These are phyloP conservation scores for Nymphalis c-album DNA, from an alignment of 2,888 invertebrate species.

Conservation along the genomic window DNA sequence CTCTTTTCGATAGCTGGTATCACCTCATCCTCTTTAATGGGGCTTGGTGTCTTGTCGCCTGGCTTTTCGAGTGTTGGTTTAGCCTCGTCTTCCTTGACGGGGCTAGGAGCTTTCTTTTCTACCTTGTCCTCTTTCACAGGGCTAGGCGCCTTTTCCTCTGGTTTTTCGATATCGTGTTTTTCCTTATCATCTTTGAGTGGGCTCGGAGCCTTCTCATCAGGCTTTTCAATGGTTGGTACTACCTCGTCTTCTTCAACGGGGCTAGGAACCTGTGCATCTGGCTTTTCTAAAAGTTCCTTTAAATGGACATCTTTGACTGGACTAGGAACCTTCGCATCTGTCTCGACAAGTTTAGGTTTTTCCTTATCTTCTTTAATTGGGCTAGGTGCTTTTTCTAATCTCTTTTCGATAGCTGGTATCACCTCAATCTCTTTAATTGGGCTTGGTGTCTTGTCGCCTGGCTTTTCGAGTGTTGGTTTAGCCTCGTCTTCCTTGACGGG, in stretches of 20 bases:
- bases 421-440: neutral
- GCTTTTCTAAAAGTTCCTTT: neutral
- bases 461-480: neutral
- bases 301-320: conserved; percentile 4
- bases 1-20: too few species aligned
- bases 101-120: too few species aligned
- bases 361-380: neutral
- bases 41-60: too few species aligned
- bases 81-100: too few species aligned
- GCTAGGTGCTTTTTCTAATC: conserved; percentile 22
- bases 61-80: too few species aligned
- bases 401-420: conserved; percentile 7
- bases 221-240: neutral
- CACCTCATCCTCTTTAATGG: too few species aligned
- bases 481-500: neutral
- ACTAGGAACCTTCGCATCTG: conserved; percentile 11
- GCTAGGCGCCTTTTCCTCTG: neutral
- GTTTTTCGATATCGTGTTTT: neutral
- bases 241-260: neutral
- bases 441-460: conserved; percentile 16
- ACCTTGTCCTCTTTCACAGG: neutral
- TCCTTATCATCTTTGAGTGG: conserved; percentile 8
- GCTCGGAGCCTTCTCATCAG: conserved; percentile 15
- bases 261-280: conserved; percentile 25
- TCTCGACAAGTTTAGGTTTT: neutral